Evolutionary conservation across 2,113 vertebrate species (phyloP).

Genomic region (Oreochromis tanganicae): DNA sequence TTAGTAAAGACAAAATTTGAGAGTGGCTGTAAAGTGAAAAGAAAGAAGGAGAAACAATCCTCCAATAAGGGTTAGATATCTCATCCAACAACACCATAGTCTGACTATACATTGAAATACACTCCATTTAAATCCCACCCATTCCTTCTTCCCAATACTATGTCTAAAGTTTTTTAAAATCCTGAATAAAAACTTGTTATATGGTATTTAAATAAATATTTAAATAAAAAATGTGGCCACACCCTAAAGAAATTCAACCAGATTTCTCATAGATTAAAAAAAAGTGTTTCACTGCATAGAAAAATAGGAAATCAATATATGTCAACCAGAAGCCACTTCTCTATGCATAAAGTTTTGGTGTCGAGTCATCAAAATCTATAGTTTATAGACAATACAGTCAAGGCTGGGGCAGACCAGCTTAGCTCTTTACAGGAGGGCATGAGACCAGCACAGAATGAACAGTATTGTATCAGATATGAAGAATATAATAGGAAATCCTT

Average conservation of each 20-base stretch:
- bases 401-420: not conserved
- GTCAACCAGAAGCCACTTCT: not conserved
- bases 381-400: not conserved
- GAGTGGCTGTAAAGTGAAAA: not conserved
- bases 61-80: not conserved
- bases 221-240: not conserved
- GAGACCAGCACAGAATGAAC: not conserved
- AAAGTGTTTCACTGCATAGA: not conserved
- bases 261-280: not conserved
- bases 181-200: not conserved
- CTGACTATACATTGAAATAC: not conserved
- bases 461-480: not conserved
- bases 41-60: not conserved
- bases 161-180: accelerated
- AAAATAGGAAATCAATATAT: not conserved
- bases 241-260: not conserved
- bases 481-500: not conserved
- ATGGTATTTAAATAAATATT: not conserved
- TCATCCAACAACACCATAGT: not conserved
- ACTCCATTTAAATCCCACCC: not conserved
- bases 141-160: not conserved
- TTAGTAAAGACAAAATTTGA: not conserved
- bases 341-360: not conserved
- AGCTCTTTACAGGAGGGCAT: not conserved
- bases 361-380: slow-evolving; percentile 4